Base-by-base conservation (phyloP, 2,113 vertebrate genomes). In the Coturnix japonica region DNA sequence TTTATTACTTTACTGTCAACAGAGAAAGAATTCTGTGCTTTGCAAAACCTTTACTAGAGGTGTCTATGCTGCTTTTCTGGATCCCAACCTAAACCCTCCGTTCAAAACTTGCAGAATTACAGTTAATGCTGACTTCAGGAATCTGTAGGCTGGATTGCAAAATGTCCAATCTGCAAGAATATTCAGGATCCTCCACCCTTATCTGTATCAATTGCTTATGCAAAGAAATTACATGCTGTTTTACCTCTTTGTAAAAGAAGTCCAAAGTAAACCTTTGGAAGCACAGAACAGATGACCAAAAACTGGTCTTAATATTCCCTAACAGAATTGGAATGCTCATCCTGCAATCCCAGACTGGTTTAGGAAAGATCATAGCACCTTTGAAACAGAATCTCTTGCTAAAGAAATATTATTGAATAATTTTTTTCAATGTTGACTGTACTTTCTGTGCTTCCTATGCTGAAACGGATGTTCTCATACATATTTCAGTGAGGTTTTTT, bases 351-450 rank as follows among this genome's bases (percentile, higher is more conserved):
- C 61, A 95, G 88, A 93, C 72, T 57, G 47, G 66, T 93, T 92
- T 89, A 86, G 63, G 35, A 91, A 79, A 87, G 71, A 94, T 96
- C 37, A 60, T 80, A 81, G 31, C 85, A 87, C 65, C 88, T 93
- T 96, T 80, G 53, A 89, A 81, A 91, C 85, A 95, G 81, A 91
- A 71, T 54, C 6, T 72, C 41, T 70, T 85, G 49, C 61, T 81
- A 61, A 95, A 63, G 49, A 76, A 91, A 83, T 95, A 71, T 87
- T 87, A 59, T 87, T 71, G 61, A 94, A 94, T 79, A 63, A 46
- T 15, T 66, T 93, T 93, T 93, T 89, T 97, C 87, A 82, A 25
- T 87, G 49, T 93, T 93, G 94, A 96, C 84, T 95, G 78, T 95
- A 41, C 57, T 89, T 81, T 86, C 91, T 91, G 81, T 90, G 22